A percentile compares a stretch with the other conserved stretches of the same genome.
These are phyloP conservation scores for Aethina tumida DNA, from an alignment of 1,140 invertebrate genomes.

Conservation along the genomic window DNA sequence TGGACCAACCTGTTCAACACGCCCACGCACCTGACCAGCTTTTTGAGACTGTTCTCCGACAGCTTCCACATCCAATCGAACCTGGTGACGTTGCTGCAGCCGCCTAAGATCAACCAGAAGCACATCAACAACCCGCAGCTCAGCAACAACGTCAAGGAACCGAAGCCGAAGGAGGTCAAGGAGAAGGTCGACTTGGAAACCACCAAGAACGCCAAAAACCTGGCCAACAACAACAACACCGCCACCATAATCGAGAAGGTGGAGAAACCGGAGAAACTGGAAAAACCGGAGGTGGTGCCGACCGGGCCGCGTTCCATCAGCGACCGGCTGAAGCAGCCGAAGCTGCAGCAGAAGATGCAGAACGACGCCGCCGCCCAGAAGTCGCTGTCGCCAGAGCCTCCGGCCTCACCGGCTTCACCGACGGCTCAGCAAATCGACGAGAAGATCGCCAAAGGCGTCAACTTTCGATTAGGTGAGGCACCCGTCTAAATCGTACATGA, in stretches of 20 bases:
- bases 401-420: constrained; percentile 6
- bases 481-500: not conserved
- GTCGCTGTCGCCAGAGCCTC: constrained; percentile 22
- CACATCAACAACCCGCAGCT: constrained; percentile 33
- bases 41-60: constrained; percentile 82
- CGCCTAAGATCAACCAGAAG: constrained; percentile 48
- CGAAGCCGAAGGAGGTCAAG: constrained; percentile 14
- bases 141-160: too few relatives aligned
- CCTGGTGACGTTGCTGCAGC: constrained; percentile 68
- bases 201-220: constrained; percentile 21
- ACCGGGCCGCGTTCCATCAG: constrained; percentile 28
- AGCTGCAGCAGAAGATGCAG: constrained; percentile 27
- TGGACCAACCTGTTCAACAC: constrained; percentile 80
- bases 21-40: constrained; percentile 73
- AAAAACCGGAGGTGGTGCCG: constrained; percentile 6
- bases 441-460: constrained; percentile 14
- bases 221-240: constrained; percentile 10
- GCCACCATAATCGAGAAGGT: constrained; percentile 9
- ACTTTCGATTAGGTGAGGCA: constrained; percentile 18
- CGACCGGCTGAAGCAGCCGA: constrained; percentile 32
- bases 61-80: constrained; percentile 84
- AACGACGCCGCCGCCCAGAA: constrained; percentile 22
- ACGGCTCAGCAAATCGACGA: constrained; percentile 10
- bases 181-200: constrained; percentile 16
- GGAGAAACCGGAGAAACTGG: constrained; percentile 5